Conservation (phyloP, 30 jellyfish, hydroid and myxozoan species). For the Mastigias papua region DNA sequence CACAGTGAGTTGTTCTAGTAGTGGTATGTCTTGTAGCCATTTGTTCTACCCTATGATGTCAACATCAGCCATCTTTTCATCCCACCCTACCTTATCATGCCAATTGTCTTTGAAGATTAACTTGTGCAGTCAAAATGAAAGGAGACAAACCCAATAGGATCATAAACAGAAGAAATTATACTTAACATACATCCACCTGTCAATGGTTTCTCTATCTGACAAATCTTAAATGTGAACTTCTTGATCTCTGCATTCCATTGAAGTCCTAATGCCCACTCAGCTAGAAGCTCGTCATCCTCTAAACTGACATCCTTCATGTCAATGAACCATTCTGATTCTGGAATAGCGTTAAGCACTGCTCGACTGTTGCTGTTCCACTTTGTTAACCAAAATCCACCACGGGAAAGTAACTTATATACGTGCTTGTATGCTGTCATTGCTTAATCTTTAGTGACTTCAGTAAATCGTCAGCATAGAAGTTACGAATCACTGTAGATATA, state of each 20-base stretch:
- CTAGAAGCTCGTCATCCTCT: neutral
- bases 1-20: constrained; percentile 13
- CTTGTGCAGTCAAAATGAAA: constrained; percentile 14
- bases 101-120: constrained; percentile 2
- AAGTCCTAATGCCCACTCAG: neutral
- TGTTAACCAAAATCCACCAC: neutral
- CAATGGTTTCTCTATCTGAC: neutral
- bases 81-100: constrained; percentile 20
- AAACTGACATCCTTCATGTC: neutral
- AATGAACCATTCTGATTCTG: neutral
- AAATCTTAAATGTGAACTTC: too few species aligned
- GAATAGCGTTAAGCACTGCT: neutral
- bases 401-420: neutral
- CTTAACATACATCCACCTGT: neutral
- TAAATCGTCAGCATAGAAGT: neutral
- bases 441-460: neutral
- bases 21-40: neutral
- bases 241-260: neutral
- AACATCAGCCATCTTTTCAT: neutral
- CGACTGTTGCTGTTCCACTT: neutral
- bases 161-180: neutral
- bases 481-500: neutral
- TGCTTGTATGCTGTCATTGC: neutral
- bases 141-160: constrained; percentile 9
- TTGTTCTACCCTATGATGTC: neutral